Base-by-base conservation (phyloP, 2,888 invertebrate species). In the Nezara viridula region DNA sequence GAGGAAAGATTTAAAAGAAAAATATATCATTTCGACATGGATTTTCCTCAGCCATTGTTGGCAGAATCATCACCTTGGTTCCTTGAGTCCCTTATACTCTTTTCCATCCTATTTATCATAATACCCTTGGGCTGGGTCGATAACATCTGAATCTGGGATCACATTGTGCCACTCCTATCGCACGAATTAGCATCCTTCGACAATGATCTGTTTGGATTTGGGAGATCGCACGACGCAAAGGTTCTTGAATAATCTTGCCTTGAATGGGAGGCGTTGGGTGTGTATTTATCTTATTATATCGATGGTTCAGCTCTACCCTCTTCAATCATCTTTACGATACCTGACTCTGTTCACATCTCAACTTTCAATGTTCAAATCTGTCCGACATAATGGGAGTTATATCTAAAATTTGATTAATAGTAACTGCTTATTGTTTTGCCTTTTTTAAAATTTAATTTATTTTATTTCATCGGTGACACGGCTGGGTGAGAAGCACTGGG, bases 121-220 rank as follows among this genome's bases (percentile, higher is more conserved):
- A 73, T 73, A 19, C 37, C 66, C 66, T 73, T 73, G 66, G 21
- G 32, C 16, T 73, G 37, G 37, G 66, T 37, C 66, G 37, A 73
- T 73, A 73, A 37, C 66, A 73, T 73, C 66, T 37, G 66, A 73
- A 37, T 73, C 32, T 37, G 14, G 19, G 19, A 73, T 1, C 66
- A 73, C 66, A 73, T 37, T 37, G 66, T 73, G 66, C 32, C 37
- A 19, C 66, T 73, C 66, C 66, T 73, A 66, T 27, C 4, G 14
- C n/a, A 55, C 16, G 66, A 73, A 37, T 73, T 73, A 73, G 66
- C 66, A 73, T 73, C 6, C 66, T 73, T 73, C 37, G 19, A 73
- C 66, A 73, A 73, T 73, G 37, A 73, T 32, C 19, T 73, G 32
- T 73, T 73, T 73, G 66, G 66, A 37, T 73, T 73, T 73, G 66